These are phyloP conservation scores for Drosophila prostipennis DNA, from an alignment of 2,888 invertebrate species.

Conservation along the genomic window DNA sequence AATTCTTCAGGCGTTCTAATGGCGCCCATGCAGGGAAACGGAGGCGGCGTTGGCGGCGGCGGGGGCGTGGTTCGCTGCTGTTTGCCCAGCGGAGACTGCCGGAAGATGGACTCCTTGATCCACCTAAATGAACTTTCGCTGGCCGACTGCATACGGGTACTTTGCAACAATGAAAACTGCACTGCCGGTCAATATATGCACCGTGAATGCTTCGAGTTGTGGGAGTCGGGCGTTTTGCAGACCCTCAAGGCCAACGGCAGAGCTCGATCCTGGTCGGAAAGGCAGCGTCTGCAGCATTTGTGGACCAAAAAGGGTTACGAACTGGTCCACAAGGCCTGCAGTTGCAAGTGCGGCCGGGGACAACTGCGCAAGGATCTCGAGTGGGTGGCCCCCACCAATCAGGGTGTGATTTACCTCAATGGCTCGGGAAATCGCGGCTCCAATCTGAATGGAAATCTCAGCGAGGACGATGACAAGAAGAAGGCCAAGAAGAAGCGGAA, in stretches of 20 bases:
- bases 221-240: conserved; percentile 95
- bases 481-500: conserved; percentile 87
- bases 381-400: conserved; percentile 91
- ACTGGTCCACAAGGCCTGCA: conserved; percentile 97
- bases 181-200: conserved; percentile 96
- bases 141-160: conserved; percentile 93
- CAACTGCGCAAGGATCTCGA: conserved; percentile 97
- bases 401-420: conserved; percentile 68
- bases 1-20: conserved; percentile 50
- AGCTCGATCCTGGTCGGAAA: conserved; percentile 97
- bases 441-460: conserved; percentile 32
- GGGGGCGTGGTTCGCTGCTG: conserved; percentile 88
- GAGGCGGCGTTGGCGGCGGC: conserved; percentile 18
- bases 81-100: conserved; percentile 92
- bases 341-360: conserved; percentile 96
- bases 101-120: conserved; percentile 87
- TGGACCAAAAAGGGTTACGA: conserved; percentile 99
- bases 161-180: conserved; percentile 98
- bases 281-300: conserved; percentile 96
- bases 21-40: conserved; percentile 75
- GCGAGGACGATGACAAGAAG: conserved; percentile 87
- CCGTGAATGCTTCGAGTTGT: conserved; percentile 96
- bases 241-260: conserved; percentile 96
- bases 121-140: conserved; percentile 90
- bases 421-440: conserved; percentile 12